phyloP scores from a whole-genome alignment of 2,888 invertebrate species.

The Bombylius major region DNA sequence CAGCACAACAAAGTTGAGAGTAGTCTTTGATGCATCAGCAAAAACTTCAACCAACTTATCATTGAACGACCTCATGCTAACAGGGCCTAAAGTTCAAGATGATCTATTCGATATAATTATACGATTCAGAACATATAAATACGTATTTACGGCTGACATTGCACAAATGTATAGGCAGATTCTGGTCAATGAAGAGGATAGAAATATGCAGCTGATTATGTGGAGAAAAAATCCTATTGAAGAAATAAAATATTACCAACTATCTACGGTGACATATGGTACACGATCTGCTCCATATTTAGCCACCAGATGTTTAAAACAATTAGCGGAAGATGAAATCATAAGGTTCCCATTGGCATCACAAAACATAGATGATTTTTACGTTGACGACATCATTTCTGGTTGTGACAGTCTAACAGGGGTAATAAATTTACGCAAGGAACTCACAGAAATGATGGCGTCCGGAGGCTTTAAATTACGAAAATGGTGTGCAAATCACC shows the following conservation, averaged over 20 bases:
- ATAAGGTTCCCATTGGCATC: constrained; percentile 1
- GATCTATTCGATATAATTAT: constrained; percentile 2
- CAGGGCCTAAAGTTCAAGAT: constrained; percentile 8
- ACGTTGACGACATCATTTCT: constrained; percentile 15
- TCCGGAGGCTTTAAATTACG: too few relatives aligned
- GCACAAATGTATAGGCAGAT: constrained; percentile 10
- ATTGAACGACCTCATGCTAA: background rate
- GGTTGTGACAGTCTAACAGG: constrained; percentile 9
- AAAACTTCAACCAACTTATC: background rate
- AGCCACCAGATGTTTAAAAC: background rate
- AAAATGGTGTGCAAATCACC: too few relatives aligned
- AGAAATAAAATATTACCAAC: constrained; percentile 30
- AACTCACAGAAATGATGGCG: background rate
- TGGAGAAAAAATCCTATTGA: background rate
- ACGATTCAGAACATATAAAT: constrained; percentile 3
- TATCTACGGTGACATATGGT: constrained; percentile 2
- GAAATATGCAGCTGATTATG: background rate
- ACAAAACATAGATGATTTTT: constrained; percentile 13
- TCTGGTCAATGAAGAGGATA: background rate
- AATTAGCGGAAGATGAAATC: background rate
- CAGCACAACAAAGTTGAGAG: background rate
- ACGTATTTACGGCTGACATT: constrained; percentile 18
- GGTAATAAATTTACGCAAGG: background rate
- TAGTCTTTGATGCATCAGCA: background rate
- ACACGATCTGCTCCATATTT: constrained; percentile 1